Base-by-base conservation (phyloP, 2,113 vertebrate genomes). In the Capreolus pygargus region DNA sequence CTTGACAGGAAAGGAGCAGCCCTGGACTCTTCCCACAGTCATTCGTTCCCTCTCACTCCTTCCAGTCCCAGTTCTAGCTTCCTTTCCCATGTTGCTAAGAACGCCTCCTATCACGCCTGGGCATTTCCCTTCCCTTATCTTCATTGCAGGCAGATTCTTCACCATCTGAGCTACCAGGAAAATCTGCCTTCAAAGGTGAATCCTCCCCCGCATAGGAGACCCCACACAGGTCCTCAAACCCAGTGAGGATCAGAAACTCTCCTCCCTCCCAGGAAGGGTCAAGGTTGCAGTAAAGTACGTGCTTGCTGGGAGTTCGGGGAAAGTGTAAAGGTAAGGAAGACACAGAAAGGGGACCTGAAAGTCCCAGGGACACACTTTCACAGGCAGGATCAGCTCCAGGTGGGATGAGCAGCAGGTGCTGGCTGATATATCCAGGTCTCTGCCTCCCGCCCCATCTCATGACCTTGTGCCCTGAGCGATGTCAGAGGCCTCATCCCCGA, bases 341-440 rank as follows among this genome's bases (percentile, higher is more conserved):
- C 43, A 16, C 27, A 50, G 89, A 57, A 52, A 86, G 70, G 30
- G 27, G 36, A 4, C 14, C 14, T 4, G 12, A 15, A 27, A n/a
- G 39, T 25, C 33, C 55, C 50, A 33, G 0, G 3, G 23, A 39
- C 5, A 30, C 50, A 6, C 47, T 55, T 33, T 25, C 43, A 45
- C n/a, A 13, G 83, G 12, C 5, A 30, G 10, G 8, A 25, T 55
- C 54, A 50, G 39, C 61, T 70, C n/a, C 6, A 10, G 39, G 25
- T 1, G 11, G 23, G 0, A 30, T 36, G 84, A 36, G 27, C 33
- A 2, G 9, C 13, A 43, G 16, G 52, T 2, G 7, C 2, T 0
- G 7, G 88, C 27, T 30, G 47, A 54, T 15, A 25, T 0, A 36
- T 6, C n/a, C 30, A 50, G 89, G 13, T 43, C 76, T 76, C 78